These are phyloP conservation scores for Drosophila chauvacae DNA, from an alignment of 1,140 invertebrate species.

Conservation along the genomic window DNA sequence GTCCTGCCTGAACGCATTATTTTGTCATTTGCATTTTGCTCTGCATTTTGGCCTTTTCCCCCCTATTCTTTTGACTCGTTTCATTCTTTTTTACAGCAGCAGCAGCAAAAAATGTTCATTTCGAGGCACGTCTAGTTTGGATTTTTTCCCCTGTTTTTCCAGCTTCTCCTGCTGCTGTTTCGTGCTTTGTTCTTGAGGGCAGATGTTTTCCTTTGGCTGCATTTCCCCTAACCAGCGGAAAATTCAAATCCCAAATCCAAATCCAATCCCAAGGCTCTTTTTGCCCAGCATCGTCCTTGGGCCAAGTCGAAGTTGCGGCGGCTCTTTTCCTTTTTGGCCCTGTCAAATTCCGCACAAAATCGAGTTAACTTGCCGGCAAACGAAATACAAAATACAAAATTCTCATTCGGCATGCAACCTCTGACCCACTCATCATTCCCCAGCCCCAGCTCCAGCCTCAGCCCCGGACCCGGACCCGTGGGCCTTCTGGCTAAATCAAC, in stretches of 20 bases:
- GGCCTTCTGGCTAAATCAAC: slow-evolving; percentile 45
- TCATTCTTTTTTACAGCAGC: neutral
- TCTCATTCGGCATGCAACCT: slow-evolving; percentile 39
- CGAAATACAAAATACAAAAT: slow-evolving; percentile 22
- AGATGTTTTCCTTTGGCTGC: slow-evolving; percentile 48
- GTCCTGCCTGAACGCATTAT: slow-evolving; percentile 50
- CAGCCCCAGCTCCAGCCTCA: neutral
- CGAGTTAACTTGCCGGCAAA: slow-evolving; percentile 38
- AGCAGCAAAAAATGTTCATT: slow-evolving; percentile 25
- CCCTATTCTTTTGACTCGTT: neutral
- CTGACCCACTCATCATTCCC: slow-evolving; percentile 17
- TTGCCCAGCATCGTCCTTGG: slow-evolving; percentile 23
- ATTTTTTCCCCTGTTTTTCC: slow-evolving; percentile 1
- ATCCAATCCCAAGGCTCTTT: slow-evolving; percentile 49
- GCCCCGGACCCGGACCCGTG: neutral
- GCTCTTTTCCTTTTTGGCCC: slow-evolving; percentile 20
- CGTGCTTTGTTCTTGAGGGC: slow-evolving; percentile 40
- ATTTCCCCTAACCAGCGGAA: slow-evolving; percentile 17
- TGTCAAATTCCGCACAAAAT: slow-evolving; percentile 45
- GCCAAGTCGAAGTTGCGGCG: slow-evolving; percentile 41
- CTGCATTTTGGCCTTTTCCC: slow-evolving; percentile 16
- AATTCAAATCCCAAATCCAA: slow-evolving; percentile 46
- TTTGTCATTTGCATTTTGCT: slow-evolving; percentile 53
- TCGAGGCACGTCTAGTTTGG: slow-evolving; percentile 30
- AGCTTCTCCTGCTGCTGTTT: slow-evolving; percentile 15